Evolutionary conservation across 2,113 vertebrate genomes (phyloP), one percentile per base, ranked within the genome.

Genomic region (Oreocharis arfaki): DNA sequence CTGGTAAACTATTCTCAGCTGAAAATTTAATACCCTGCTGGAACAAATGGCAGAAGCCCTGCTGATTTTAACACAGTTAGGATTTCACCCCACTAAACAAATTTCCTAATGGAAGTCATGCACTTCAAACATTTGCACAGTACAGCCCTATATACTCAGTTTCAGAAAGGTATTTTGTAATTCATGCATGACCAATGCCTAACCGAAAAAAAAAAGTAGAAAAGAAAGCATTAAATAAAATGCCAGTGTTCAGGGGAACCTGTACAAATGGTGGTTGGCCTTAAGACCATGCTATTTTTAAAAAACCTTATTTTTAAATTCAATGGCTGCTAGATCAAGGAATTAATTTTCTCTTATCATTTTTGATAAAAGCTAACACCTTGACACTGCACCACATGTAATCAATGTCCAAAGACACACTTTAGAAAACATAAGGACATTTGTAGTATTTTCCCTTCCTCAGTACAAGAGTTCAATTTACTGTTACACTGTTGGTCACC

Each of bases 11-110:
- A 21, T 50, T 86, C 75, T 92, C 39, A 55, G 47, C 0, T 81
- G 50, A 95, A 93, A 95, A 74, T 85, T 65, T 86, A 90, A 80
- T 85, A 95, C 71, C n/a, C 33, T 59, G 8, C 55, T 96, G 85
- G 93, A 96, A 96, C 88, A 85, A 96, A 95, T 81, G 78, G 71
- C 33, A 86, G 96, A 97, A 93, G 60, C 52, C 68, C 32, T 77
- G 64, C 61, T 92, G 92, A 92, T 91, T 93, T 96, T 91, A 84
- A 86, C 60, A 90, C 59, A 92, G 89, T 91, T 94, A 95, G 33
- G 41, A 93, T 95, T 91, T 96, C 95, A 94, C 30, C 20, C 46
- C 56, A 46, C 60, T 55, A 88, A 94, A 88, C 8, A 74, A 55
- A 84, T 91, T 88, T 83, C 78, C 52, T 70, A 50, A 85, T 81